These are phyloP conservation scores for Paratilapia polleni DNA, from an alignment of 2,113 vertebrate genomes.

Conservation along the genomic window DNA sequence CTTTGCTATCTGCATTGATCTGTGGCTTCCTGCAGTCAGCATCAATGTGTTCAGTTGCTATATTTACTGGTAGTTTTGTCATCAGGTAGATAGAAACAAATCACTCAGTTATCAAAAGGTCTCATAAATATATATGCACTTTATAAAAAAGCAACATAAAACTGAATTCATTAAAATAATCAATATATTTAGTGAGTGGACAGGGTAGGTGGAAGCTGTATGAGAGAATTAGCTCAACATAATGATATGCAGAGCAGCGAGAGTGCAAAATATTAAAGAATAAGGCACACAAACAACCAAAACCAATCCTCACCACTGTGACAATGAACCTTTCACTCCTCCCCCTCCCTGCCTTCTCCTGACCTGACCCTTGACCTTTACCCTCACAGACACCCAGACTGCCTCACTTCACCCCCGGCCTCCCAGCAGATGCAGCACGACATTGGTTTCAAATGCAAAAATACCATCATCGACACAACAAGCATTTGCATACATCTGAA, in stretches of 20 bases:
- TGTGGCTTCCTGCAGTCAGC: background rate
- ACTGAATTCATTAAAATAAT: background rate
- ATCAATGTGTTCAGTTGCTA: background rate
- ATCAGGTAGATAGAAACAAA: background rate
- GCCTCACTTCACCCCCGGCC: background rate
- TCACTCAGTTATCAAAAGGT: background rate
- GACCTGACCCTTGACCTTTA: slow-evolving; percentile 56
- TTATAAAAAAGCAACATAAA: background rate
- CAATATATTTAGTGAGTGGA: background rate
- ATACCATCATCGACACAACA: background rate
- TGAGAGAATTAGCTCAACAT: background rate
- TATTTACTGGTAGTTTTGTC: background rate
- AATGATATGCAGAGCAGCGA: background rate
- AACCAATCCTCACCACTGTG: background rate
- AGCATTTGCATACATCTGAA: slow-evolving; percentile 56
- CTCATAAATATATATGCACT: slow-evolving; percentile 5
- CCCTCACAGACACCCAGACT: slow-evolving; percentile 45
- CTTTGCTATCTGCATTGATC: background rate
- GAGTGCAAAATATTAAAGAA: background rate
- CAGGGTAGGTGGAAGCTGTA: background rate
- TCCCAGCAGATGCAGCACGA: slow-evolving; percentile 53
- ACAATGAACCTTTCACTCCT: slow-evolving; percentile 25
- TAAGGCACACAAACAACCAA: background rate
- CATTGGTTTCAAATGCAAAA: slow-evolving; percentile 54
- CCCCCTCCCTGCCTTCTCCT: slow-evolving; percentile 5